These are phyloP conservation scores for Nasonia vitripennis DNA, from an alignment of 1,140 invertebrate species.

Conservation along the genomic window DNA sequence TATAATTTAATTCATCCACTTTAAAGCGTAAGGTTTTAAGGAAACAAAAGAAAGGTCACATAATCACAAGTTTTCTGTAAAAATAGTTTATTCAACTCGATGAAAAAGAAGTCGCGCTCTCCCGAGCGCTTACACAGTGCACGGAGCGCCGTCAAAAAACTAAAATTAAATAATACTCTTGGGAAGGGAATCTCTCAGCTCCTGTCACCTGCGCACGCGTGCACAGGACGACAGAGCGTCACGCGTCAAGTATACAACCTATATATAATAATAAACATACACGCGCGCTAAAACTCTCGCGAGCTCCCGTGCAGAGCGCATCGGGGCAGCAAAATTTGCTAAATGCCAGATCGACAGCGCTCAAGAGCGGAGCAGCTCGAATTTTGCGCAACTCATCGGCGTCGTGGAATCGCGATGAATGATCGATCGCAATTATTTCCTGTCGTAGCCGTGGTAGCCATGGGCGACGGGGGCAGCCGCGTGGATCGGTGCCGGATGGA, in stretches of 20 bases:
- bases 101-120: constrained; percentile 20
- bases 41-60: neutral
- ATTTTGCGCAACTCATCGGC: neutral
- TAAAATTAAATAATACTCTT: constrained; percentile 41
- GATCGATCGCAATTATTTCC: constrained; percentile 14
- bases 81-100: constrained; percentile 48
- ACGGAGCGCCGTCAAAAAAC: neutral
- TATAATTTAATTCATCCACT: too few species aligned
- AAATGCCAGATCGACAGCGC: neutral
- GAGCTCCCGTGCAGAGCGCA: too few species aligned
- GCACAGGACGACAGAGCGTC: neutral
- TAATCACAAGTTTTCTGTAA: constrained; percentile 10
- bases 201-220: neutral
- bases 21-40: too few species aligned
- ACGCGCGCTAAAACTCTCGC: neutral
- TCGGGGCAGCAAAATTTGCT: too few species aligned
- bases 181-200: neutral
- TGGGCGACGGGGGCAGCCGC: constrained; percentile 55
- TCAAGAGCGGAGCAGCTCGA: neutral
- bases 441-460: constrained; percentile 47
- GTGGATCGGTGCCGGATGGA: constrained; percentile 65
- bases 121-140: neutral
- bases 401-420: neutral
- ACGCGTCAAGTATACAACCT: too few species aligned
- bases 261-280: neutral